Percentiles rank a stretch among this genome's conserved stretches.
Conservation (phyloP, 2,888 invertebrate genomes). For the Aspidiotus rigidus region DNA sequence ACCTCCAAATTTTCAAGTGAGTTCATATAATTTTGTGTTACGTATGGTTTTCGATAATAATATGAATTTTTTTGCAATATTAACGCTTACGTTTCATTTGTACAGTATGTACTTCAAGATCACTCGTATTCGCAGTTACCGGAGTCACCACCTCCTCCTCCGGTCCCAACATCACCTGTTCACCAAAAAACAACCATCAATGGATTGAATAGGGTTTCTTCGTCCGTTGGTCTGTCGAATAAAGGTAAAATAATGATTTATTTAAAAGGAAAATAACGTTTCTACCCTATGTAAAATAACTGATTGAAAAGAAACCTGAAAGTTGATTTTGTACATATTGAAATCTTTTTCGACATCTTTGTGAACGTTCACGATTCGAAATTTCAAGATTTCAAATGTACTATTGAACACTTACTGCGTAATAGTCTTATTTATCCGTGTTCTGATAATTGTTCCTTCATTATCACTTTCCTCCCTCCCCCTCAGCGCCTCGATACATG, state of each 20-base stretch:
- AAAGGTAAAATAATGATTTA: no score
- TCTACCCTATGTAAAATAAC: no score
- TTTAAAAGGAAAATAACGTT: no score
- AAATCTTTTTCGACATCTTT: no score
- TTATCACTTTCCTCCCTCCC: neutral
- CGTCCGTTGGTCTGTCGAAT: conserved; percentile 6
- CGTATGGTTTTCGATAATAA: neutral
- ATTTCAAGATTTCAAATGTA: neutral
- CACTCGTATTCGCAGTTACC: conserved; percentile 28
- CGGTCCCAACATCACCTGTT: conserved; percentile 20
- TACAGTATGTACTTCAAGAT: conserved; percentile 28
- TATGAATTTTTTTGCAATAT: neutral
- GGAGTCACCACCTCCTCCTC: conserved; percentile 26
- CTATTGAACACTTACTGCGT: neutral
- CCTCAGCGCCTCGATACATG: neutral
- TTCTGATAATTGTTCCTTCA: conserved; percentile 5
- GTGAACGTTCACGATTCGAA: no score
- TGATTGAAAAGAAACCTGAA: no score
- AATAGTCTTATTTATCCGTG: neutral
- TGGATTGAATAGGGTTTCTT: conserved; percentile 15
- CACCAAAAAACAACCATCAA: conserved; percentile 22
- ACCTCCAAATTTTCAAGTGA: conserved; percentile 25
- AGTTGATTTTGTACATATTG: no score
- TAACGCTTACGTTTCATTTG: neutral
- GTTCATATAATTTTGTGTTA: neutral